Percentiles rank a stretch among this genome's conserved stretches.
phyloP scores from a whole-genome alignment of 1,140 invertebrate genomes.

The Drosophila carrolli region DNA sequence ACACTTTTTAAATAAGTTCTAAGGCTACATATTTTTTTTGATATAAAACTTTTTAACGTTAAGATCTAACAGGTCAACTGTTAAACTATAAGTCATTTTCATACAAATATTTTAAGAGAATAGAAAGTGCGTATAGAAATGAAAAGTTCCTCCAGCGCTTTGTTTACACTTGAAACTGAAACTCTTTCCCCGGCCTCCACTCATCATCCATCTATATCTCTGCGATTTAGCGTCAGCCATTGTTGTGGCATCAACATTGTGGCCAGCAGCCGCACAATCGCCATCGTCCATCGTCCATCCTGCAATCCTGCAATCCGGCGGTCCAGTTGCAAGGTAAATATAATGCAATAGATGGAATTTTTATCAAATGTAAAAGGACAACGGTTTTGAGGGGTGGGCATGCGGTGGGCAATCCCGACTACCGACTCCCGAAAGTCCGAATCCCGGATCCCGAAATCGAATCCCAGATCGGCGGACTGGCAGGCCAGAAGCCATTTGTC shows the following conservation, averaged over 20 bases:
- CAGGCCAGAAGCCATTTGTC: slow-evolving; percentile 79
- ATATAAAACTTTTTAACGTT: too few species aligned
- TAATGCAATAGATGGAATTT: slow-evolving; percentile 79
- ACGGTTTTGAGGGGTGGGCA: neutral
- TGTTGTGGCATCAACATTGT: slow-evolving; percentile 50
- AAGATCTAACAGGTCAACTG: too few species aligned
- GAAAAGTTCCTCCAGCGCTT: neutral
- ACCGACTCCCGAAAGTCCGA: neutral
- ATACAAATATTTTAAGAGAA: neutral
- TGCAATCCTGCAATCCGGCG: slow-evolving; percentile 27
- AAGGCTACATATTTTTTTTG: too few species aligned
- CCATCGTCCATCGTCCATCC: slow-evolving; percentile 10
- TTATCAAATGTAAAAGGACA: slow-evolving; percentile 73
- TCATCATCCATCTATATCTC: slow-evolving; percentile 32
- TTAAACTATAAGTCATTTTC: neutral
- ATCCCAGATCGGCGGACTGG: slow-evolving; percentile 62
- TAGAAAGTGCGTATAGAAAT: neutral
- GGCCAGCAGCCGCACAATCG: slow-evolving; percentile 33
- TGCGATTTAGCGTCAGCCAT: slow-evolving; percentile 45
- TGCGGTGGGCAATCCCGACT: neutral
- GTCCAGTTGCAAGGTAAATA: slow-evolving; percentile 64
- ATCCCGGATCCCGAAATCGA: slow-evolving; percentile 57
- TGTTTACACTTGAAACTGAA: slow-evolving; percentile 29
- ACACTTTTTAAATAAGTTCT: too few species aligned
- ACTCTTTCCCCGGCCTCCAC: neutral